These are phyloP conservation scores for Sylvietta virens DNA, from an alignment of 2,113 vertebrate species.

Conservation along the genomic window DNA sequence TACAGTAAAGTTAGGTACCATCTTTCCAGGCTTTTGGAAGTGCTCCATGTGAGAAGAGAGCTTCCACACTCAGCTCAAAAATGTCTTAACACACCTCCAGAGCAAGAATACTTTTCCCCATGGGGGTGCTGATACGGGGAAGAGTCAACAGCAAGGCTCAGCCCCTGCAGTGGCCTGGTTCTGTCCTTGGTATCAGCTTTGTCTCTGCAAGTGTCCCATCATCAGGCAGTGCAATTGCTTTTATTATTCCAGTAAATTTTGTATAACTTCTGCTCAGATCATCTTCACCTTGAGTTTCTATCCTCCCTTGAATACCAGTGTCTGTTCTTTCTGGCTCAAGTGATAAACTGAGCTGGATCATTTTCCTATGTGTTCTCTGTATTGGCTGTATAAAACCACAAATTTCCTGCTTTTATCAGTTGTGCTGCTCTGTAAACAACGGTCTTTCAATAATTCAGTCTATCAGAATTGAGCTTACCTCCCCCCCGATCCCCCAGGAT, in stretches of 20 bases:
- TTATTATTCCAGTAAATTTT: background rate
- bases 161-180: background rate
- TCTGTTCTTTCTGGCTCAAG: background rate
- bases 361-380: background rate
- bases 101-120: background rate
- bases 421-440: background rate
- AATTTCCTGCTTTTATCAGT: slow-evolving; percentile 27
- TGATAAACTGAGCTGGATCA: background rate
- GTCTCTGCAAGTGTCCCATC: background rate
- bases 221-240: background rate
- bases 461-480: background rate
- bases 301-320: background rate
- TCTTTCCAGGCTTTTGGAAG: background rate
- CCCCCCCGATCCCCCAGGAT: background rate
- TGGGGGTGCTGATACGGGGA: rapidly evolving
- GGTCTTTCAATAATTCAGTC: background rate
- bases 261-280: background rate
- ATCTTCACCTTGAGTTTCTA: background rate
- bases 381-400: background rate
- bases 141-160: background rate
- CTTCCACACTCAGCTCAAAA: background rate
- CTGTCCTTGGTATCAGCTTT: background rate
- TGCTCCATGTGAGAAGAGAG: rapidly evolving
- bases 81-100: background rate
- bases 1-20: background rate